phyloP scores from a whole-genome alignment of 2,888 invertebrate genomes.

The Lithophane semibrunnea region DNA sequence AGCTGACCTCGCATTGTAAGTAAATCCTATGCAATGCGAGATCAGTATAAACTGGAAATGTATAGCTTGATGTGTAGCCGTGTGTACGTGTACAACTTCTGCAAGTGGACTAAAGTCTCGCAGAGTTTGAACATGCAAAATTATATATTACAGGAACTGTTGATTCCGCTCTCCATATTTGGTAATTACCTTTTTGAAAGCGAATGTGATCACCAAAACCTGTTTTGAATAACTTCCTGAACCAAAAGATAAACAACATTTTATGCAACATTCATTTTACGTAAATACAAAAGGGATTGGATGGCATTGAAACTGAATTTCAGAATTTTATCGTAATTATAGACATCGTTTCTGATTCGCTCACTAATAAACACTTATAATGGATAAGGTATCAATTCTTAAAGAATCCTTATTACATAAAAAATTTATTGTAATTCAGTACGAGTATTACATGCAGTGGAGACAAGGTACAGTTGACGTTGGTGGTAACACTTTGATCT shows the following conservation, averaged over 20 bases:
- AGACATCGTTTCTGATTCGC: background rate
- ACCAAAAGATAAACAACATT: constrained; percentile 12
- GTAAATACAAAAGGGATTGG: constrained; percentile 43
- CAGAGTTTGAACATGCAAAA: background rate
- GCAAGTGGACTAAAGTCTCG: background rate
- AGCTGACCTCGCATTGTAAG: too few species aligned
- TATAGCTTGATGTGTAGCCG: too few species aligned
- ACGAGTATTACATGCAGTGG: background rate
- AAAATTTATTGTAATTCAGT: background rate
- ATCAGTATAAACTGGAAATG: too few species aligned
- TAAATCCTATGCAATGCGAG: too few species aligned
- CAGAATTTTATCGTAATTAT: background rate
- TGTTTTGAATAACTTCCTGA: constrained; percentile 39
- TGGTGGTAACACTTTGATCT: background rate
- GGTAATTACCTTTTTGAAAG: constrained; percentile 18
- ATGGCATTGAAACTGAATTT: constrained; percentile 39
- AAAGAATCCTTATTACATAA: background rate
- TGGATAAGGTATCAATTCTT: background rate
- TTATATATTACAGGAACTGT: background rate
- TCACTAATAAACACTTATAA: background rate
- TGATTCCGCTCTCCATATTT: background rate
- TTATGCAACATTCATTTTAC: constrained; percentile 20
- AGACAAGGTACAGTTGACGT: background rate
- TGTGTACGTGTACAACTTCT: background rate
- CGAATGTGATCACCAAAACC: constrained; percentile 1